Base-by-base conservation (phyloP, 2,888 invertebrate species). In the Epinotia demarniana region DNA sequence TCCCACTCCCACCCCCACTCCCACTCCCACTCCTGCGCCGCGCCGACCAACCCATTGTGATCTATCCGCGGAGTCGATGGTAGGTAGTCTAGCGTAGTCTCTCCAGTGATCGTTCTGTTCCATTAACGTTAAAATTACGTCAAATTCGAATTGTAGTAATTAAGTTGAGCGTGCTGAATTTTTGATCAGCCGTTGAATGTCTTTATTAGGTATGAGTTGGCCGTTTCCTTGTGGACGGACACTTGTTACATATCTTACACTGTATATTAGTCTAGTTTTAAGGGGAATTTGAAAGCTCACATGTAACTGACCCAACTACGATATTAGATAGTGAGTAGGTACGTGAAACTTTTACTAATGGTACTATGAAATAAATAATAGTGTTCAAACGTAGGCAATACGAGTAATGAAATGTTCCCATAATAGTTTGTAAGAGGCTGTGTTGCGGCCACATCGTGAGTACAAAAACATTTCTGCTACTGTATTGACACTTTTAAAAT, bases 211-310 rank as follows among this genome's bases (percentile, higher is more conserved):
- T 67, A 70, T 77, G 67, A 75, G 67, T 73, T 73, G 73, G 33
- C 69, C 84, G 85, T 87, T 83, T 86, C 85, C 82, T 83, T 78
- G 79, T 83, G 75, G 84, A 83, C 83, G 81, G 81, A 90, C 93
- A 92, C 92, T 92, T 86, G 92, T 93, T 93, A 92, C 91, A 92
- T 92, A 92, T 92, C 91, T 88, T 89, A 89, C 92, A 92, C 92
- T 89, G 85, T 90, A 88, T 84, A 85, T 83, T 85, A 85, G 80
- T 84, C 82, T 83, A 84, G 83, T 80, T 80, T 82, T 82, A 61
- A 66, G 60, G 71, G 60, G 55, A 57, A 60, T 67, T 46, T 71
- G 66, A 67, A 75, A 67, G 66, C 71, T 75, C 71, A 67, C 63
- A 3, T 33, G 61, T 61, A 27, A 46, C 61, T 57, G 57, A 33